A percentile compares a stretch with the other conserved stretches of the same genome.
Conservation (phyloP, 2,797 vertebrate species). For the Hippocampus kuda region DNA sequence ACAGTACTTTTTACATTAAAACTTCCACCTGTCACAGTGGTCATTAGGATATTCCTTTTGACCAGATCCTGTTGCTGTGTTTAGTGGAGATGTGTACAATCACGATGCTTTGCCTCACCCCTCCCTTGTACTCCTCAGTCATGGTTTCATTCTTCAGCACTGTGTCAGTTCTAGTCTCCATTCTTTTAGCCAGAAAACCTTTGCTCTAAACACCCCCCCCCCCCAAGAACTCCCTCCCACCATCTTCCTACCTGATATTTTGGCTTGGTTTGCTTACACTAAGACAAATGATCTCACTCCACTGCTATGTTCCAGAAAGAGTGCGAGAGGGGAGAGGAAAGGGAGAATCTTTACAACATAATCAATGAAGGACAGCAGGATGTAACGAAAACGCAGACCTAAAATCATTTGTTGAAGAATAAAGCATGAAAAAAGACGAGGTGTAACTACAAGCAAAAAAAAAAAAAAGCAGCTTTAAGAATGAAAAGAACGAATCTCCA, state of each 20-base stretch:
- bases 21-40: not conserved
- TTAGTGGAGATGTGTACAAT: conserved; percentile 2
- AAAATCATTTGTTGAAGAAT: not conserved
- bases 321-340: not conserved
- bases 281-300: conserved; percentile 56
- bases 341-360: not conserved
- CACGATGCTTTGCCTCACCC: not conserved
- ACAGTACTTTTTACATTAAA: not conserved
- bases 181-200: conserved; percentile 13
- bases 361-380: not conserved
- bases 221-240: conserved; percentile 1
- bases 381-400: not conserved
- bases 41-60: conserved; percentile 1
- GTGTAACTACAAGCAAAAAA: not conserved
- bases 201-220: conserved; percentile 21
- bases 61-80: not conserved
- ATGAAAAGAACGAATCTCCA: conserved; percentile 15
- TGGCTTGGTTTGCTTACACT: conserved; percentile 41
- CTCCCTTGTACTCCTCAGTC: conserved; percentile 14
- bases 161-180: conserved; percentile 41
- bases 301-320: conserved; percentile 52
- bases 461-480: not conserved
- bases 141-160: conserved; percentile 35
- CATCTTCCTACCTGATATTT: conserved; percentile 49
- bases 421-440: not conserved